These are phyloP conservation scores for Stenodera caucasica DNA, from an alignment of 2,888 invertebrate genomes.

Conservation along the genomic window DNA sequence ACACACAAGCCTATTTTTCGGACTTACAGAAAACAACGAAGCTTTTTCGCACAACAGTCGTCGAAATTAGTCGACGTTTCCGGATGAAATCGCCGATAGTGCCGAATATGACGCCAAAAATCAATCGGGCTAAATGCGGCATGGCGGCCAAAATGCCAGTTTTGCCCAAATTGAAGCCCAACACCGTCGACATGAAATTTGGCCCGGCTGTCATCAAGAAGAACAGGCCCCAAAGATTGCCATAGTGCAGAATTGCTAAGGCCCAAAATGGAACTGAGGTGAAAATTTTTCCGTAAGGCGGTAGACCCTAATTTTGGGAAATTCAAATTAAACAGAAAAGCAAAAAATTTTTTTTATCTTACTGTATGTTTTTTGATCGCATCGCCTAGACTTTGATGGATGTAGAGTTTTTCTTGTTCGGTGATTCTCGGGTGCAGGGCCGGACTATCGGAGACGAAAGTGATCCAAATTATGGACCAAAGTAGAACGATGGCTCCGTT, in stretches of 20 bases:
- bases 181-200: conserved; percentile 37
- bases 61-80: conserved; percentile 29
- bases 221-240: conserved; percentile 40
- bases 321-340: conserved; percentile 20
- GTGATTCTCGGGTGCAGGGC: conserved; percentile 60
- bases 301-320: conserved; percentile 22
- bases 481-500: conserved; percentile 40
- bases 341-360: conserved; percentile 36
- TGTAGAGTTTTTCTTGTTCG: conserved; percentile 56
- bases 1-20: conserved; percentile 38
- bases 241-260: conserved; percentile 35
- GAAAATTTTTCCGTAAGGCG: conserved; percentile 38
- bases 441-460: conserved; percentile 60
- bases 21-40: conserved; percentile 28
- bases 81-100: conserved; percentile 38
- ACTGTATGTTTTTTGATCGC: conserved; percentile 59
- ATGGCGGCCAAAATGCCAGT: conserved; percentile 40
- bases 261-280: conserved; percentile 37
- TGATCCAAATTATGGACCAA: conserved; percentile 56
- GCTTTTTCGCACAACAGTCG: conserved; percentile 20
- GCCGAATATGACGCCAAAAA: conserved; percentile 39
- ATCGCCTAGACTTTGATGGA: conserved; percentile 56
- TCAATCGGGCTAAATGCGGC: conserved; percentile 39
- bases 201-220: conserved; percentile 35
- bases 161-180: conserved; percentile 39